Evolutionary conservation across 1,140 invertebrate species (phyloP).

Genomic region (Mesaphorura yosii): DNA sequence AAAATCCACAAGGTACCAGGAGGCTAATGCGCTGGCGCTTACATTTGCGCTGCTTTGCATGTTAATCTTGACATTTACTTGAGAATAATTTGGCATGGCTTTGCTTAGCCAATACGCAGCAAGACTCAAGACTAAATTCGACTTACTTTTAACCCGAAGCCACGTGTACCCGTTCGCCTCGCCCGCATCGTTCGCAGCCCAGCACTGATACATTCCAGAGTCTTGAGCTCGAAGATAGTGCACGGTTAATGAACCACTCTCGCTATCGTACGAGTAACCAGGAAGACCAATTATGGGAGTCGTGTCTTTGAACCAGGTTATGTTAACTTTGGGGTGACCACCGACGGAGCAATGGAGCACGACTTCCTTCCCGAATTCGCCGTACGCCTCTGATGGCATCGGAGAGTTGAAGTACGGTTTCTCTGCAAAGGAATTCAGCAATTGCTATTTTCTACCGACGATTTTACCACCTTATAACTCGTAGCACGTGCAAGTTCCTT

Average conservation of each 20-base stretch:
- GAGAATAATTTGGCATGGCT: not conserved
- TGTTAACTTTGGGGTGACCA: conserved; percentile 60
- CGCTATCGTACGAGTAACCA: conserved; percentile 36
- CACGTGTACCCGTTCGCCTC: conserved; percentile 78
- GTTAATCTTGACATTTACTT: not conserved
- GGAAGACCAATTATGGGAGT: conserved; percentile 11
- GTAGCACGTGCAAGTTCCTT: not conserved
- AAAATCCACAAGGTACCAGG: too few species aligned
- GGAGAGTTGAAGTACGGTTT: conserved; percentile 61
- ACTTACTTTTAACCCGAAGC: conserved; percentile 91
- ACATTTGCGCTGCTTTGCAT: too few species aligned
- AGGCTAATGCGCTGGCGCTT: too few species aligned
- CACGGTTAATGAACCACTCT: conserved; percentile 71
- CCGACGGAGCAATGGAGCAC: conserved; percentile 48
- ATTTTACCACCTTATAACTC: too few species aligned
- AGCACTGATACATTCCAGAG: conserved; percentile 90
- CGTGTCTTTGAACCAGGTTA: conserved; percentile 40
- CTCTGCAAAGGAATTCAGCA: conserved; percentile 40
- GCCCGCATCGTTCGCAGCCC: conserved; percentile 76
- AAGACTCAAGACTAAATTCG: too few species aligned
- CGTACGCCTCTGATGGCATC: conserved; percentile 60
- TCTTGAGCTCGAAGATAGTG: conserved; percentile 70
- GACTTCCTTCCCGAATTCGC: conserved; percentile 58
- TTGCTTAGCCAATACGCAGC: too few species aligned
- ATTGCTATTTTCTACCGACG: conserved; percentile 1